phyloP scores from a whole-genome alignment of 2,888 invertebrate species.

The Noctuana brunneofusca region DNA sequence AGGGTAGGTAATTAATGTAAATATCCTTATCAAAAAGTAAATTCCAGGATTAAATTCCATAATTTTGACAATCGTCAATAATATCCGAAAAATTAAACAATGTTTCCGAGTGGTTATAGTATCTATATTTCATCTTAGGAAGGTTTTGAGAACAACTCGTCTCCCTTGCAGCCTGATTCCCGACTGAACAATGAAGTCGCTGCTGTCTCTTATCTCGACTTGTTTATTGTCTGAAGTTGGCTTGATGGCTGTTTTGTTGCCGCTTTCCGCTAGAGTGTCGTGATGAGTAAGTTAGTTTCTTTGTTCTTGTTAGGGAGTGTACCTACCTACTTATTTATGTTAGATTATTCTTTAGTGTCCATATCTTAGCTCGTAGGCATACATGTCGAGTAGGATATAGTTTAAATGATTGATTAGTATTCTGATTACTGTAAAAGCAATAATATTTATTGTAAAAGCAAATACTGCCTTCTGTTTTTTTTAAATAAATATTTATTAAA shows the following conservation, averaged over 20 bases:
- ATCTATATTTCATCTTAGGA: neutral
- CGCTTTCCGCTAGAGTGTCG: conserved; percentile 67
- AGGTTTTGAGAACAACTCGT: conserved; percentile 1
- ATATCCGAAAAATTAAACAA: conserved; percentile 1
- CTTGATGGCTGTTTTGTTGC: conserved; percentile 71
- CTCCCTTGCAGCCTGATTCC: conserved; percentile 50
- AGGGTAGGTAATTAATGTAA: too few relatives aligned
- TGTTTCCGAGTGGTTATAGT: neutral
- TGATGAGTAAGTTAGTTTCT: conserved; percentile 70
- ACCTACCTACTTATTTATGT: conserved; percentile 45
- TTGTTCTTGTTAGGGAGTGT: conserved; percentile 41
- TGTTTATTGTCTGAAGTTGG: conserved; percentile 79
- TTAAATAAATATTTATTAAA: too few relatives aligned
- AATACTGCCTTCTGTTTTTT: too few relatives aligned
- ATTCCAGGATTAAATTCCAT: too few relatives aligned
- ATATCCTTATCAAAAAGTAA: too few relatives aligned
- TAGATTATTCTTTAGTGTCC: conserved; percentile 45
- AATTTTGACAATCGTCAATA: neutral
- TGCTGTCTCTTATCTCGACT: conserved; percentile 65
- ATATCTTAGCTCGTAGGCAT: too few relatives aligned
- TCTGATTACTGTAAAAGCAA: too few relatives aligned
- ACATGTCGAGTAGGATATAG: too few relatives aligned
- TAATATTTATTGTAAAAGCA: too few relatives aligned
- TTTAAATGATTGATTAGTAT: too few relatives aligned
- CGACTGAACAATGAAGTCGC: conserved; percentile 60